Percentiles rank a stretch among this genome's conserved stretches.
Evolutionary conservation across 2,888 invertebrate species (phyloP).

Genomic region (Biston betularia): DNA sequence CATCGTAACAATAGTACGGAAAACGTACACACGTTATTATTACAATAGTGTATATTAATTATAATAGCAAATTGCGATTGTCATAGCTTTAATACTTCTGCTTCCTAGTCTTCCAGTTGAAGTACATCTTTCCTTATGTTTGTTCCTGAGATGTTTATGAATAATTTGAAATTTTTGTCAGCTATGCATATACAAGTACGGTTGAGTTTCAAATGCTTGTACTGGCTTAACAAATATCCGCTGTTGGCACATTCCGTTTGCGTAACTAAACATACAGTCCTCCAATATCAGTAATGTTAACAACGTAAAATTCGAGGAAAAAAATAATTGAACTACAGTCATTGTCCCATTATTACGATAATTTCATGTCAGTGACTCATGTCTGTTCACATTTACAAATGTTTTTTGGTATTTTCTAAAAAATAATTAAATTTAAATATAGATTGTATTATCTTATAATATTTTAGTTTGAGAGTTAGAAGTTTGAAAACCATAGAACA

Average conservation of each 20-base stretch:
- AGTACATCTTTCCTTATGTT: conserved; percentile 5
- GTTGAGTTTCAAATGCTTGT: conserved; percentile 31
- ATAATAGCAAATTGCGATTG: conserved; percentile 7
- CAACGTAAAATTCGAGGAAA: neutral
- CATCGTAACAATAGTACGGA: conserved; percentile 17
- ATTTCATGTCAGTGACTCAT: neutral
- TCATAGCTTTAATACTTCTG: conserved; percentile 29
- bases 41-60: conserved; percentile 3
- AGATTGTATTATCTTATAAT: too few species aligned
- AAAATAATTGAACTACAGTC: conserved; percentile 17
- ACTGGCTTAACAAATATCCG: conserved; percentile 42
- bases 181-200: conserved; percentile 21
- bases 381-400: conserved; percentile 6
- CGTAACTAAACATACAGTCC: conserved; percentile 18
- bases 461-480: too few species aligned
- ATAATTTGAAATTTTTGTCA: conserved; percentile 13
- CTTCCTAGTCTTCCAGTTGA: conserved; percentile 31
- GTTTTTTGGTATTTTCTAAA: conserved; percentile 3
- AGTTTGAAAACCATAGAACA: too few species aligned
- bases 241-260: conserved; percentile 35
- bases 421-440: too few species aligned
- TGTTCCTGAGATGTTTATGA: neutral
- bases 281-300: conserved; percentile 19
- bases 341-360: conserved; percentile 5
- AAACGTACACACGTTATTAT: conserved; percentile 6